phyloP scores from a whole-genome alignment of 2,797 vertebrate genomes.

The Prionace glauca region DNA sequence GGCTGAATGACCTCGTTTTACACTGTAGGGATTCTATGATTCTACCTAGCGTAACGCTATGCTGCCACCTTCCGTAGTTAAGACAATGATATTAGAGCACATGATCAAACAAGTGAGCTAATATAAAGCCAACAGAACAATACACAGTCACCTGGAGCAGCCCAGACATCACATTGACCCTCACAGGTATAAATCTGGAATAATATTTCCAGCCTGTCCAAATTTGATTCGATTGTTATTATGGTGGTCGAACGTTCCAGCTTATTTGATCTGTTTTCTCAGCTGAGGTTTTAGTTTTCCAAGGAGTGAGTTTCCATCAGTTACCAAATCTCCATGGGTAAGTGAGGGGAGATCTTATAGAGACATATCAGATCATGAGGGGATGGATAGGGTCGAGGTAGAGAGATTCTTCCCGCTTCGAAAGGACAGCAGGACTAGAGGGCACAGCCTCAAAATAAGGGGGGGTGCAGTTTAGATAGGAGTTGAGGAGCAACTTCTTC shows the following conservation, averaged over 20 bases:
- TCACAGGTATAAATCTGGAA: neutral
- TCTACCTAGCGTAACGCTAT: neutral
- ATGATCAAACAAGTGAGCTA: neutral
- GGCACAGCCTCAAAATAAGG: too few relatives aligned
- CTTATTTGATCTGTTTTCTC: neutral
- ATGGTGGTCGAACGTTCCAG: neutral
- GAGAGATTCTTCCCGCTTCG: too few relatives aligned
- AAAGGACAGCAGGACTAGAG: too few relatives aligned
- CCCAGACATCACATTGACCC: neutral
- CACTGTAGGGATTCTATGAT: too few relatives aligned
- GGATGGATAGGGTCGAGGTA: too few relatives aligned
- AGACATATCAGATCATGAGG: too few relatives aligned
- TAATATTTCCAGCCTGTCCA: neutral
- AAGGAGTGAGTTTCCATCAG: neutral
- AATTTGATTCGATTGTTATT: neutral
- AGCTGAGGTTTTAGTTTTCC: neutral
- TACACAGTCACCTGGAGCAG: neutral
- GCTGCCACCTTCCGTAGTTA: neutral
- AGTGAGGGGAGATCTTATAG: neutral
- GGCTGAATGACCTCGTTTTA: too few relatives aligned
- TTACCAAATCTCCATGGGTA: neutral
- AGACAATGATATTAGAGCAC: neutral
- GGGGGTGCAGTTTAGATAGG: too few relatives aligned
- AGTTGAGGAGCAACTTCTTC: too few relatives aligned
- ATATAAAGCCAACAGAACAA: neutral